phyloP scores from a whole-genome alignment of 2,888 invertebrate species.

The Vanessa cardui region DNA sequence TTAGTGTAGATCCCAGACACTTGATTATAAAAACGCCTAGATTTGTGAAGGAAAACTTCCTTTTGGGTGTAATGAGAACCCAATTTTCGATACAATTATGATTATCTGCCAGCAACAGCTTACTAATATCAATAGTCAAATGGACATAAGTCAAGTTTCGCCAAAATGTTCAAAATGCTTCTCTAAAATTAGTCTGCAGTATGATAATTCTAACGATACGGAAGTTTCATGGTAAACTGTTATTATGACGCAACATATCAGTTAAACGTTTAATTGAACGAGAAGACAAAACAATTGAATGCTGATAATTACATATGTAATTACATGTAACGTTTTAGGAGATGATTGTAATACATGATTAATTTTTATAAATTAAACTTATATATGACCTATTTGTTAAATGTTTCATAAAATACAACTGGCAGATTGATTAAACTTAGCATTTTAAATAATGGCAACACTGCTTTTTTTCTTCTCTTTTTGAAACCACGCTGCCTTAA shows the following conservation, averaged over 20 bases:
- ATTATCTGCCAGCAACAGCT: constrained; percentile 67
- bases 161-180: constrained; percentile 60
- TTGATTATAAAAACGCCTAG: constrained; percentile 66
- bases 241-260: background rate
- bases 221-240: constrained; percentile 46
- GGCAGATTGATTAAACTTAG: too few species aligned
- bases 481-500: too few species aligned
- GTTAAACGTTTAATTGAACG: background rate
- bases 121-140: constrained; percentile 62
- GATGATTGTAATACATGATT: too few species aligned
- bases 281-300: background rate
- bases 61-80: constrained; percentile 54
- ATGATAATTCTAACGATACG: constrained; percentile 49
- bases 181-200: constrained; percentile 34
- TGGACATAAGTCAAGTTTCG: constrained; percentile 66
- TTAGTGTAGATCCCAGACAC: constrained; percentile 47
- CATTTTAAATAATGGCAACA: too few species aligned
- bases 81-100: constrained; percentile 66
- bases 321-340: too few species aligned
- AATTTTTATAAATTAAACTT: too few species aligned
- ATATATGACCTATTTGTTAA: too few species aligned
- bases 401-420: too few species aligned
- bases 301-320: background rate
- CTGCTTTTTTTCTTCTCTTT: too few species aligned
- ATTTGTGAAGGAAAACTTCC: constrained; percentile 63